A percentile compares a stretch with the other conserved stretches of the same genome.
These are phyloP conservation scores for Copsychus sechellarum DNA, from an alignment of 2,113 vertebrate species.

Conservation along the genomic window DNA sequence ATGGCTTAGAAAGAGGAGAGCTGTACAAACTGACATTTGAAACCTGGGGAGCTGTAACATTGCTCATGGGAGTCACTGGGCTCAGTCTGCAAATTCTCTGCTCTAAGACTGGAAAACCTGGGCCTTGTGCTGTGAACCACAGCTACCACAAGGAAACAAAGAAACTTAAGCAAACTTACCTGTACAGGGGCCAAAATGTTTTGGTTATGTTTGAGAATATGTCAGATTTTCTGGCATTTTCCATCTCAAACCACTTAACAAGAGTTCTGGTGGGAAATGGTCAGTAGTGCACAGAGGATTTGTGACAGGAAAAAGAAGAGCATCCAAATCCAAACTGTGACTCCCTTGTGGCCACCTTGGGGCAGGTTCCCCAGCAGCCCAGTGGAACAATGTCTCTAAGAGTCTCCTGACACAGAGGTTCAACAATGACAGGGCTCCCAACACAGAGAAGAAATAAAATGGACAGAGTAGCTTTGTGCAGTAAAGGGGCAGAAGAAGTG, in stretches of 20 bases:
- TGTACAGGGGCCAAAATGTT: not conserved
- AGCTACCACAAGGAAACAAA: not conserved
- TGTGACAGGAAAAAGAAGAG: not conserved
- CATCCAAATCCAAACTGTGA: not conserved
- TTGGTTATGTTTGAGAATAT: not conserved
- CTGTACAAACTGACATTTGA: not conserved
- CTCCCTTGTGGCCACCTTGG: not conserved
- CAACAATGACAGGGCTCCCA: not conserved
- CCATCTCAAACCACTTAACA: not conserved
- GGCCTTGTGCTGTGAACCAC: not conserved
- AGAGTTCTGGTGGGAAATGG: not conserved
- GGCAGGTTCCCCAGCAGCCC: not conserved
- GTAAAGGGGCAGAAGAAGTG: not conserved
- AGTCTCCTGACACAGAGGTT: not conserved
- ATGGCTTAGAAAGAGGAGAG: not conserved
- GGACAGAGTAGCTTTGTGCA: not conserved
- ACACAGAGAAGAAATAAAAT: not conserved
- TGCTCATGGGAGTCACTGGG: not conserved
- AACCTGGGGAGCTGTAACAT: not conserved
- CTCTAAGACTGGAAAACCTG: not conserved
- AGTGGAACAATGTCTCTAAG: not conserved
- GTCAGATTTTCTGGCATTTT: not conserved
- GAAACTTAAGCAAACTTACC: not conserved
- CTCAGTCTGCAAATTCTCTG: not conserved
- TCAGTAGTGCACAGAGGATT: not conserved